These are phyloP conservation scores for Gymnothorax javanicus DNA, from an alignment of 2,797 vertebrate genomes.

Conservation along the genomic window DNA sequence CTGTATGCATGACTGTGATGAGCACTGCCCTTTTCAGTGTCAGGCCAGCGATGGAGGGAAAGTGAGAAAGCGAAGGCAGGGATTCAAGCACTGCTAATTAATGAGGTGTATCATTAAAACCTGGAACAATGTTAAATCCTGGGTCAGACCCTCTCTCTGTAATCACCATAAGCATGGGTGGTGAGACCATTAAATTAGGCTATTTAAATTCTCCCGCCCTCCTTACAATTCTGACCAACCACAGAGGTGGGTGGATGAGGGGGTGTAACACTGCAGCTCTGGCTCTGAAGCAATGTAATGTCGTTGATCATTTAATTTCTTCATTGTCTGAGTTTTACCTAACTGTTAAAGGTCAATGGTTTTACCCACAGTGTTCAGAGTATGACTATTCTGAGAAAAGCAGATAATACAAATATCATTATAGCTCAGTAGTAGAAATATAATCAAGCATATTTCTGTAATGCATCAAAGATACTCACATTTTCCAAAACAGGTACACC, in stretches of 20 bases:
- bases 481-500: background rate
- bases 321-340: background rate
- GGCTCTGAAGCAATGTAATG: background rate
- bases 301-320: background rate
- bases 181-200: conserved; percentile 2
- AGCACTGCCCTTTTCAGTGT: conserved; percentile 2
- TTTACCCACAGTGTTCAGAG: background rate
- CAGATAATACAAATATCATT: background rate
- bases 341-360: background rate
- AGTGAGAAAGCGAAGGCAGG: background rate
- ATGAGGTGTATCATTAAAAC: conserved; percentile 12
- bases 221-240: background rate
- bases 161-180: background rate
- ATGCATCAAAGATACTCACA: background rate
- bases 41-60: conserved; percentile 3
- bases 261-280: background rate
- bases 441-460: background rate
- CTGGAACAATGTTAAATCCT: background rate
- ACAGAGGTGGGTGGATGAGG: background rate
- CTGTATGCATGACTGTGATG: background rate
- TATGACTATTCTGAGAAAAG: background rate
- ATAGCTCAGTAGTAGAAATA: background rate
- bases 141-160: background rate
- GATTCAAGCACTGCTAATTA: conserved; percentile 10
- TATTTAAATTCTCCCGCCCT: background rate